These are phyloP conservation scores for Trididemnum clinides DNA, from an alignment of 23 tunicate genomes.

Conservation along the genomic window DNA sequence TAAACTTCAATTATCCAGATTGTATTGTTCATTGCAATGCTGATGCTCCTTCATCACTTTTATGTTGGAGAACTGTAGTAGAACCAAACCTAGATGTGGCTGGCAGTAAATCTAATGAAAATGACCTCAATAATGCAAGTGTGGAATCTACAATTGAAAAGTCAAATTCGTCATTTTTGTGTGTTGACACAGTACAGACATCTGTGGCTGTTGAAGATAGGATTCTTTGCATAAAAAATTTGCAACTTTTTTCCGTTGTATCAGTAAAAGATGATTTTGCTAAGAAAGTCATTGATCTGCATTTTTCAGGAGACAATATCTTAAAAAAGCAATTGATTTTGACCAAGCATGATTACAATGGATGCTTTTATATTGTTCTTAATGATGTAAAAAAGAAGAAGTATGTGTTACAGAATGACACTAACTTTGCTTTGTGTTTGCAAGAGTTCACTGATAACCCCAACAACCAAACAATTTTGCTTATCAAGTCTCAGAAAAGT, in stretches of 20 bases:
- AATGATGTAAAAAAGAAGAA: constrained; percentile 32
- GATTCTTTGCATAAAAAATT: background rate
- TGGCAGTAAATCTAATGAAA: background rate
- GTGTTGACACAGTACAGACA: constrained; percentile 11
- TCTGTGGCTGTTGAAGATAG: constrained; percentile 4
- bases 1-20: background rate
- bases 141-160: constrained; percentile 37
- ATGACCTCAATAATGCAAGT: background rate
- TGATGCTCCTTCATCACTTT: constrained; percentile 15
- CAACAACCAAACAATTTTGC: background rate
- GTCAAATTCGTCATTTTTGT: constrained; percentile 61
- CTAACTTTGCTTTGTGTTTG: background rate
- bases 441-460: constrained; percentile 15
- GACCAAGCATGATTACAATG: constrained; percentile 40
- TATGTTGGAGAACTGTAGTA: constrained; percentile 33
- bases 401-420: constrained; percentile 32
- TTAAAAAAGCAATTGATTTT: constrained; percentile 10
- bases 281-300: constrained; percentile 22
- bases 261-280: constrained; percentile 43
- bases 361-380: constrained; percentile 27
- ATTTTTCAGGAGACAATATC: background rate
- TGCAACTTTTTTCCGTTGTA: background rate
- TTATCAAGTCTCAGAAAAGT: background rate
- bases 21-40: background rate
- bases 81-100: background rate